phyloP scores from a whole-genome alignment of 2,888 invertebrate species.

The Heliconius ethilla region DNA sequence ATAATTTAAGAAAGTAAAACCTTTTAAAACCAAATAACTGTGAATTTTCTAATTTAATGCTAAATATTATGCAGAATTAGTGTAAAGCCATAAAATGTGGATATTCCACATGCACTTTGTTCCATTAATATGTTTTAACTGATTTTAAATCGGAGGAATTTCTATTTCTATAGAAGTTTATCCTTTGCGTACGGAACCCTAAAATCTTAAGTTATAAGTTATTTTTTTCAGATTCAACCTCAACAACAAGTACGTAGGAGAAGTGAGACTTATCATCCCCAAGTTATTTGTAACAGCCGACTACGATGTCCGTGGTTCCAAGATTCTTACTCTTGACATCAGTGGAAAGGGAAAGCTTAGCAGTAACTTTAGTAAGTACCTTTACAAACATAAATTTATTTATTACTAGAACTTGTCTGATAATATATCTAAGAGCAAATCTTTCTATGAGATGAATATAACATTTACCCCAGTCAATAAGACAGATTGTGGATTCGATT shows the following conservation, averaged over 20 bases:
- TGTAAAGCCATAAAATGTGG: too few species aligned
- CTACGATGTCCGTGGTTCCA: slow-evolving; percentile 86
- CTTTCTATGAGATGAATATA: too few species aligned
- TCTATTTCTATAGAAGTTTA: too few species aligned
- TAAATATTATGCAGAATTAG: not conserved
- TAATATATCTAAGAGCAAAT: not conserved
- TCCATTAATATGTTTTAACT: too few species aligned
- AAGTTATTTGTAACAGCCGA: slow-evolving; percentile 79
- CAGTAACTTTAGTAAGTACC: slow-evolving; percentile 86
- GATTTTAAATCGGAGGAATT: too few species aligned
- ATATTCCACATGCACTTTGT: too few species aligned
- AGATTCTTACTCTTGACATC: slow-evolving; percentile 88
- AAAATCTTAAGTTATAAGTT: too few species aligned
- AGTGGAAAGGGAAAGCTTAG: slow-evolving; percentile 84
- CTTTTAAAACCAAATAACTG: not conserved
- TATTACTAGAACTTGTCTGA: too few species aligned
- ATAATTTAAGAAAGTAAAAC: not conserved
- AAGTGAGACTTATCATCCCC: slow-evolving; percentile 84
- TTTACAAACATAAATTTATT: not conserved
- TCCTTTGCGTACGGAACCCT: too few species aligned
- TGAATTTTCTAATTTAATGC: not conserved
- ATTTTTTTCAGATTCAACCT: slow-evolving; percentile 79
- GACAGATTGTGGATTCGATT: too few species aligned
- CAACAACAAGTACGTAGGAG: slow-evolving; percentile 83
- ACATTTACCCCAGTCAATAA: too few species aligned